Conservation (phyloP, 2,113 vertebrate species). For the Platanista minor region DNA sequence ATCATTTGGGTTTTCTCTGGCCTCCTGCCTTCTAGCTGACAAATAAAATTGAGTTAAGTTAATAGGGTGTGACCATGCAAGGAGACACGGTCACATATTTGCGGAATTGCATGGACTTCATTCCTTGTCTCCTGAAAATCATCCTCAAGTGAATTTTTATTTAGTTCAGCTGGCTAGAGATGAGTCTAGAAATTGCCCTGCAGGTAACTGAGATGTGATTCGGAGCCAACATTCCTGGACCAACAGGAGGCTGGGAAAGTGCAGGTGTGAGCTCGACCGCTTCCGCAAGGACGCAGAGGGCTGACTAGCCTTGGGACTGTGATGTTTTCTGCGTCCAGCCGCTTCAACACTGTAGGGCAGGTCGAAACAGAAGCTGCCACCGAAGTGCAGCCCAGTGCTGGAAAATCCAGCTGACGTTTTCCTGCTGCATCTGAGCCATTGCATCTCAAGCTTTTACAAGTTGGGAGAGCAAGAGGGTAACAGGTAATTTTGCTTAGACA, state of each 20-base stretch:
- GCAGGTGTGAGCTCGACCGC: neutral
- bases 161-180: neutral
- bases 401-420: neutral
- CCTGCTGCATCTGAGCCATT: neutral
- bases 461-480: neutral
- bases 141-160: neutral
- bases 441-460: neutral
- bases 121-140: slow-evolving; percentile 11
- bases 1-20: neutral
- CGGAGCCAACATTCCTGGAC: neutral
- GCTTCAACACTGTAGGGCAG: neutral
- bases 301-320: too few relatives aligned
- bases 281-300: neutral
- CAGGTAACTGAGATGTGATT: neutral
- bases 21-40: neutral
- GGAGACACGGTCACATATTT: neutral
- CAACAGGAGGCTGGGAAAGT: neutral
- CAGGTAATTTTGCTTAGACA: neutral
- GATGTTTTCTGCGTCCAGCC: neutral
- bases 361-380: neutral
- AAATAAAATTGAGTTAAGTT: slow-evolving; percentile 3
- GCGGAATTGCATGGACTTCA: neutral
- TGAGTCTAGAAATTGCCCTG: neutral
- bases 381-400: neutral
- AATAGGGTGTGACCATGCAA: neutral